Evolutionary conservation across 2,797 vertebrate genomes (phyloP).

Genomic region (Fundulus diaphanus): DNA sequence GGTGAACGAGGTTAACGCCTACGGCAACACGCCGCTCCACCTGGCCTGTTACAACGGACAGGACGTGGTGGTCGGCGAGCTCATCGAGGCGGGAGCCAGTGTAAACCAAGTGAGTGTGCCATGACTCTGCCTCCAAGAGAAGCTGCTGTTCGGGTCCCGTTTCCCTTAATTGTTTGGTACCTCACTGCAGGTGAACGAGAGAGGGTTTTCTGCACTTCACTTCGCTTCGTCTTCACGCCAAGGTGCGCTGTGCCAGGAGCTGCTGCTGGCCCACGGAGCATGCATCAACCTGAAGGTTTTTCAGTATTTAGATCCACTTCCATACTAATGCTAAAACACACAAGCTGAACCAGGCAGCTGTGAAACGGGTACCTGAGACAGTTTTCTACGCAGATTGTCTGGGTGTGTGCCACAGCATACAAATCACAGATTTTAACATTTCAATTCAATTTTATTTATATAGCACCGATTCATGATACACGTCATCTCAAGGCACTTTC

Average conservation of each 20-base stretch:
- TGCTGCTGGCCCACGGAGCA: conserved; percentile 91
- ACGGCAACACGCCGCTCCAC: conserved; percentile 94
- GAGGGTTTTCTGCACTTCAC: conserved; percentile 94
- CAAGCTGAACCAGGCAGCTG: neutral
- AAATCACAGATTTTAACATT: conserved; percentile 1
- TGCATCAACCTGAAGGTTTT: conserved; percentile 91
- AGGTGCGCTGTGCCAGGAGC: conserved; percentile 94
- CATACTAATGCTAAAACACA: neutral
- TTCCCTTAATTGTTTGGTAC: conserved; percentile 13
- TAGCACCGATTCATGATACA: too few relatives aligned
- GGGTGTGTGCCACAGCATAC: neutral
- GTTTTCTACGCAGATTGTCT: neutral
- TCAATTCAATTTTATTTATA: too few relatives aligned
- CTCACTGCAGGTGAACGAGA: conserved; percentile 85
- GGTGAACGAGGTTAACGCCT: conserved; percentile 94
- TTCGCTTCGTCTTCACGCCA: conserved; percentile 95
- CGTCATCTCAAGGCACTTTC: too few relatives aligned
- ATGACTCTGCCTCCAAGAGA: neutral
- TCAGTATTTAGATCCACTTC: conserved; percentile 11
- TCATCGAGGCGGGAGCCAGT: conserved; percentile 91
- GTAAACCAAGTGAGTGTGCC: conserved; percentile 86
- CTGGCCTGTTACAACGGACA: conserved; percentile 97
- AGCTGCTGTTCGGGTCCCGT: neutral
- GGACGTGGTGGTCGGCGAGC: conserved; percentile 95
- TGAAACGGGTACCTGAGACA: neutral